Evolutionary conservation across 2,797 vertebrate species (phyloP), one percentile per base, ranked within the genome.

Genomic region (Agapornis canus): DNA sequence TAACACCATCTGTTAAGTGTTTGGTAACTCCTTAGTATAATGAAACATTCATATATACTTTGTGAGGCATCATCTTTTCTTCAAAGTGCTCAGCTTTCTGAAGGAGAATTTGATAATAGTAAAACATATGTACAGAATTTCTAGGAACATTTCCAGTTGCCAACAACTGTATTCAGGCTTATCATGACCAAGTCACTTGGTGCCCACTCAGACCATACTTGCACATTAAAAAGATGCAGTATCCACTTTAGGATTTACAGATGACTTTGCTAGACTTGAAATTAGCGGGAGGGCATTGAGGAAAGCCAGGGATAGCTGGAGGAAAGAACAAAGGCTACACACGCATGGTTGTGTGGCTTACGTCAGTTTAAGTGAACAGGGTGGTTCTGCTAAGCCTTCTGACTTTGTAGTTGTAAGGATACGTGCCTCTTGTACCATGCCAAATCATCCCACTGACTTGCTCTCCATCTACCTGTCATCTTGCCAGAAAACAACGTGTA

Each of bases 311-410:
- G 47, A 75, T 88, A 80, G 81, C 48, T 85, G 63, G 61, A 92
- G 63, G 76, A 87, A 79, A 93, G 87, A 97, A 86, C 86, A 96
- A 88, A 92, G 92, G 76, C 79, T 71, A 14, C 1, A 10, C 73
- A 84, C 56, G 73, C 9, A 1, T 91, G 75, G 81, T 71, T 95
- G 79, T 69, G 63, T 65, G 25, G 45, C 64, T 93, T 78, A 86
- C 23, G 23, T 95, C 94, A 92, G 49, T 71, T 93, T 0, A 85
- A 71, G 75, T 86, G 93, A 92, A 93, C 84, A 89, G 89, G 89
- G 91, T 35, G 89, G 91, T 94, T 94, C 84, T 92, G 52, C 82
- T 79, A 69, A 81, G 47, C 26, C 39, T 72, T 82, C 76, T 19
- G 47, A 88, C 72, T 89, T 88, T 70, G 73, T 76, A 88, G 47